Evolutionary conservation across 2,888 invertebrate species (phyloP).

Genomic region (Rotaria magnacalcarata): DNA sequence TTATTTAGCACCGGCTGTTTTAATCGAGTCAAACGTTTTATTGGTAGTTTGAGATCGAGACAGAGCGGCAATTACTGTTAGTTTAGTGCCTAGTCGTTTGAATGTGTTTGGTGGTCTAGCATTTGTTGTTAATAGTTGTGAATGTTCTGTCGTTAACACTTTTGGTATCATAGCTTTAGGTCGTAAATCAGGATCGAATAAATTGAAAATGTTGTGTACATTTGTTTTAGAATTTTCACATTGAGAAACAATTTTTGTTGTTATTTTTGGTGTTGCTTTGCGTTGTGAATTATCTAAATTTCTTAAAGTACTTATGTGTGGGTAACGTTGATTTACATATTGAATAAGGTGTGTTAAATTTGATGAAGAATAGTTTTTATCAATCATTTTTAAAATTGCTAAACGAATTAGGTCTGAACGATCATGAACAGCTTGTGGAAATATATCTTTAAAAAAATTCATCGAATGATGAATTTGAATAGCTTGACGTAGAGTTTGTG

Average conservation of each 20-base stretch:
- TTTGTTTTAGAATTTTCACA: slow-evolving; percentile 3
- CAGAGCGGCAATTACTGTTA: background rate
- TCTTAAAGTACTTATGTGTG: background rate
- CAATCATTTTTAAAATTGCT: background rate
- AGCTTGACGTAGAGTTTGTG: background rate
- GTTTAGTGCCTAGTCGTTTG: background rate
- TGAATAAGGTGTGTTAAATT: background rate
- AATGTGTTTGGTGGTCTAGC: background rate
- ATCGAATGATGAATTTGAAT: background rate
- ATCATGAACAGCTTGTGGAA: background rate
- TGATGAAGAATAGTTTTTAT: background rate
- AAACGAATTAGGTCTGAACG: background rate
- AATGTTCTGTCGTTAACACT: background rate
- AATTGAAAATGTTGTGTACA: background rate
- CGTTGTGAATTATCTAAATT: too few species aligned
- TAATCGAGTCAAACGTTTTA: background rate
- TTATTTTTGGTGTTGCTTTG: background rate
- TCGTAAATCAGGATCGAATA: background rate
- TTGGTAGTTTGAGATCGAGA: background rate
- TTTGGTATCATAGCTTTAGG: background rate
- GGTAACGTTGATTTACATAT: slow-evolving; percentile 14
- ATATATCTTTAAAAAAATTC: background rate
- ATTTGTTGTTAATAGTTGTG: background rate
- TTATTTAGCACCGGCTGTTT: too few species aligned
- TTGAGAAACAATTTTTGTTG: background rate